Evolutionary conservation across 2,888 invertebrate species (phyloP).

Genomic region (Therioaphis trifolii): DNA sequence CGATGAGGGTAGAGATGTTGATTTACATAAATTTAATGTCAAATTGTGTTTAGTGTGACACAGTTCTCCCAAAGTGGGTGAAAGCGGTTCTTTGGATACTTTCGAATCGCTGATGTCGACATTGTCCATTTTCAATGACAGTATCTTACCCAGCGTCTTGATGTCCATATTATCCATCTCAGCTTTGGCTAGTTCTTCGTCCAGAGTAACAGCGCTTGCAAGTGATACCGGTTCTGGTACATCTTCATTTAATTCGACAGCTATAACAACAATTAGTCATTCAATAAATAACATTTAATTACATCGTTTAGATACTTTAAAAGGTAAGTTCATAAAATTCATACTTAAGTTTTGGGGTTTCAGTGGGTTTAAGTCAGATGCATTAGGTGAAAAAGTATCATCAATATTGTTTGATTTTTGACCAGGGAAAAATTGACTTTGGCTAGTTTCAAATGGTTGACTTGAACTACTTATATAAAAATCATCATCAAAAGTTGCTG

Average conservation of each 20-base stretch:
- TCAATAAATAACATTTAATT: background rate
- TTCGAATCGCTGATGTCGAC: slow-evolving; percentile 4
- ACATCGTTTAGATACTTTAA: background rate
- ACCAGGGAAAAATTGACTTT: slow-evolving; percentile 66
- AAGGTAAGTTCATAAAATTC: background rate
- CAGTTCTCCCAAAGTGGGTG: slow-evolving; percentile 74
- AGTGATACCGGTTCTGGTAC: slow-evolving; percentile 37
- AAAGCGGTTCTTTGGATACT: slow-evolving; percentile 62
- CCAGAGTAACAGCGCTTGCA: slow-evolving; percentile 8
- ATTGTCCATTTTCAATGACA: slow-evolving; percentile 42
- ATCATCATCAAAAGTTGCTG: slow-evolving; percentile 73
- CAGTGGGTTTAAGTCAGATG: slow-evolving; percentile 49
- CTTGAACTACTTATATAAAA: slow-evolving; percentile 81
- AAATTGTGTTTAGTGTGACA: slow-evolving; percentile 79
- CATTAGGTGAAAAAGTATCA: slow-evolving; percentile 54
- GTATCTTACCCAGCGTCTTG: slow-evolving; percentile 43
- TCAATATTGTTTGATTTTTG: slow-evolving; percentile 38
- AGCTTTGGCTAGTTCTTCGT: slow-evolving; percentile 51
- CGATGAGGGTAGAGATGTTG: slow-evolving; percentile 34
- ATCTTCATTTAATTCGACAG: slow-evolving; percentile 44
- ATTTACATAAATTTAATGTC: slow-evolving; percentile 74
- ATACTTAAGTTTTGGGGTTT: slow-evolving; percentile 45
- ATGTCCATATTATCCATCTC: slow-evolving; percentile 62
- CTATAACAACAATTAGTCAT: background rate
- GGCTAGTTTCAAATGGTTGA: slow-evolving; percentile 75